Evolutionary conservation across 2,113 vertebrate species (phyloP).

Genomic region (Mastomys natalensis): DNA sequence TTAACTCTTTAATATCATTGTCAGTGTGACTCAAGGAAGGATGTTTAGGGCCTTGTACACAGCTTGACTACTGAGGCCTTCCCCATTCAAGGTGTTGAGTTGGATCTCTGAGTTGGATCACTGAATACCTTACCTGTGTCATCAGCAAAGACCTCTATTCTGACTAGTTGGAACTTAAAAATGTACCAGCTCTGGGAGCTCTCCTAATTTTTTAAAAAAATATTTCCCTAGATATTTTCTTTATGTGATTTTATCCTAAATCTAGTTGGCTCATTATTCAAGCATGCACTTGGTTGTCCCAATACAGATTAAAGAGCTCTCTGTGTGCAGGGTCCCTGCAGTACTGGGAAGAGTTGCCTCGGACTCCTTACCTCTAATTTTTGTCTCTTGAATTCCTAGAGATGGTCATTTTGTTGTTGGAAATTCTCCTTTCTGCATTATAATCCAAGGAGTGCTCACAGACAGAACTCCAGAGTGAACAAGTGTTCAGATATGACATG

Average conservation of each 20-base stretch:
- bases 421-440: neutral
- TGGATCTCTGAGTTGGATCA: too few species aligned
- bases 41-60: neutral
- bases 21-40: neutral
- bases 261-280: neutral
- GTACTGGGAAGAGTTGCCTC: too few species aligned
- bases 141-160: neutral
- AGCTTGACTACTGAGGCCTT: neutral
- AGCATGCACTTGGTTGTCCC: neutral
- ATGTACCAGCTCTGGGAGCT: neutral
- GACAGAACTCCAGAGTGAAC: neutral
- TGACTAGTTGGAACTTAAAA: neutral
- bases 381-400: neutral
- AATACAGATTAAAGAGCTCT: neutral
- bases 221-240: neutral
- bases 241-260: neutral
- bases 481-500: neutral
- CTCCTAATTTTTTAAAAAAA: neutral
- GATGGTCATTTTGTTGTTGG: neutral
- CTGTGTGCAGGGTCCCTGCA: neutral
- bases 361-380: neutral
- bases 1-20: neutral
- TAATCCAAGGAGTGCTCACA: neutral
- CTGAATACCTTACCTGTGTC: neutral
- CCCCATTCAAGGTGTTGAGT: neutral